Conservation (phyloP, 1,140 invertebrate species). For the Matsumurasca onukii region DNA sequence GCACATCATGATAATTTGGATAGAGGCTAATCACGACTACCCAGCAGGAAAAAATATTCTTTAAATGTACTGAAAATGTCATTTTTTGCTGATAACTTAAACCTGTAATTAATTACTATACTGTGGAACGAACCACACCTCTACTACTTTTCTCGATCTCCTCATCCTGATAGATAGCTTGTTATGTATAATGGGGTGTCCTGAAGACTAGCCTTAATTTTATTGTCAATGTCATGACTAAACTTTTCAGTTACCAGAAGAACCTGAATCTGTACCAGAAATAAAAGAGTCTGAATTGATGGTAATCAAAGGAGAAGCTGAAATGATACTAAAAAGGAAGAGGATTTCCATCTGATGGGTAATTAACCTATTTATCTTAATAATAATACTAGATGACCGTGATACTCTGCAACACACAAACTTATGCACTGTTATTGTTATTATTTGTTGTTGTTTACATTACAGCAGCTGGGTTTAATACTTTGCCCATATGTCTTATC, state of each 20-base stretch:
- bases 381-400: background rate
- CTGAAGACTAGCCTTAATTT: background rate
- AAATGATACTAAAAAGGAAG: slow-evolving; percentile 31
- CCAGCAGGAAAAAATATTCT: no score
- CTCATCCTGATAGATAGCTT: background rate
- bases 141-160: background rate
- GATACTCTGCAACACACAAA: background rate
- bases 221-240: background rate
- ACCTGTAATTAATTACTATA: background rate
- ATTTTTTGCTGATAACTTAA: background rate
- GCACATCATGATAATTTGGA: no score
- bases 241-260: slow-evolving; percentile 8
- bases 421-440: background rate
- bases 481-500: background rate
- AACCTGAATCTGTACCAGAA: background rate
- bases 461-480: background rate
- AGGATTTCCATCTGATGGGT: slow-evolving; percentile 18
- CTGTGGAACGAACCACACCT: background rate
- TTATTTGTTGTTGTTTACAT: background rate
- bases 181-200: background rate
- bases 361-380: slow-evolving; percentile 4
- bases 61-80: background rate
- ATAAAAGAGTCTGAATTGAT: slow-evolving; percentile 24
- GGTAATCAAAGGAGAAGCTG: slow-evolving; percentile 31
- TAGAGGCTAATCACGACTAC: no score